A percentile compares a stretch with the other conserved stretches of the same genome.
Evolutionary conservation across 2,113 vertebrate genomes (phyloP).

Genomic region (Dipodomys merriami): DNA sequence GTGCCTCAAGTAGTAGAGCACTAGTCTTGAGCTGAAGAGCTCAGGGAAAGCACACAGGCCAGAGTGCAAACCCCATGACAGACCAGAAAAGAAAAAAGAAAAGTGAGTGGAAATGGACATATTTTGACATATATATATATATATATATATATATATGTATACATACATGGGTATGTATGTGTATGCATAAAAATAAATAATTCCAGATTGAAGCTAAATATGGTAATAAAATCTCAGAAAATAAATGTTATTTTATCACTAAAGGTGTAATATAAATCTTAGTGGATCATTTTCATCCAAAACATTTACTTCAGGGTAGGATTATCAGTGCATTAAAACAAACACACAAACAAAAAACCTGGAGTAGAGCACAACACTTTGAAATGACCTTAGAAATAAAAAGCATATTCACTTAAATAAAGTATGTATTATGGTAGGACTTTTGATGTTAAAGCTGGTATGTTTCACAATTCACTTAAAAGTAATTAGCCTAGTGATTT

Average conservation of each 20-base stretch:
- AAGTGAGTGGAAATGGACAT: too few species aligned
- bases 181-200: constrained; percentile 59
- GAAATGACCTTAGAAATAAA: constrained; percentile 60
- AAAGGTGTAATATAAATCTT: constrained; percentile 74
- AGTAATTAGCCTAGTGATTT: neutral
- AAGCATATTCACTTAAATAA: neutral
- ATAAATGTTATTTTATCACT: constrained; percentile 69
- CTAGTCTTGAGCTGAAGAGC: too few species aligned
- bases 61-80: too few species aligned
- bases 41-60: too few species aligned
- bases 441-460: neutral
- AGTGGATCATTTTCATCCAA: constrained; percentile 42
- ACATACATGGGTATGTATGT: neutral
- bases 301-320: constrained; percentile 37
- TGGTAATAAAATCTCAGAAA: constrained; percentile 68
- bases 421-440: too few species aligned
- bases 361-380: constrained; percentile 36
- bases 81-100: too few species aligned
- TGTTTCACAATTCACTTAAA: neutral
- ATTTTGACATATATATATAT: too few species aligned
- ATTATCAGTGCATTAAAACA: neutral
- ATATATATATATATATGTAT: too few species aligned
- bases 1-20: too few species aligned
- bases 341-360: constrained; percentile 45
- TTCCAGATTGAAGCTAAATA: constrained; percentile 68